Conservation (phyloP, 2,113 vertebrate species). For the Neofelis nebulosa region DNA sequence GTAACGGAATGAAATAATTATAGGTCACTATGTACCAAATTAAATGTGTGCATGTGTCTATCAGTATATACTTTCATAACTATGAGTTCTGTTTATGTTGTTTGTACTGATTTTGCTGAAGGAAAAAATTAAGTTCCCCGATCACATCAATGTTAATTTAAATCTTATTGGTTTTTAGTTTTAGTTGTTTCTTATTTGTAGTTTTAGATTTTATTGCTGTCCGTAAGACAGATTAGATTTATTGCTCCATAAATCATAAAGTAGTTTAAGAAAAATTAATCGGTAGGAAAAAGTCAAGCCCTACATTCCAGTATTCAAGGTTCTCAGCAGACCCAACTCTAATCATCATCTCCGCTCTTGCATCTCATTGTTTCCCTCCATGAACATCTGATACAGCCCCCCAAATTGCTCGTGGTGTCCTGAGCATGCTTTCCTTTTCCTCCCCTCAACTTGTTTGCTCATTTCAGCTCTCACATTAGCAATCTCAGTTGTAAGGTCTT, state of each 20-base stretch:
- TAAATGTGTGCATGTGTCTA: neutral
- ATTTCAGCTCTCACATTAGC: neutral
- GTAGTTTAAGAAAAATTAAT: constrained; percentile 19
- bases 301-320: neutral
- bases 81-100: neutral
- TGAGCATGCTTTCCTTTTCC: neutral
- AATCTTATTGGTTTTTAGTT: neutral
- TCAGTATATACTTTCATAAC: neutral
- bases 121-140: neutral
- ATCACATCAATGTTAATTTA: neutral
- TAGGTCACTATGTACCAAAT: neutral
- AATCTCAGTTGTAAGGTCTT: neutral
- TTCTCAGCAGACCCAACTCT: neutral
- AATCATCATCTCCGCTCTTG: neutral
- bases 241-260: neutral
- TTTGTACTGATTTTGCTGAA: neutral
- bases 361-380: neutral
- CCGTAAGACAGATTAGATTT: neutral
- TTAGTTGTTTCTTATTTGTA: constrained; percentile 1
- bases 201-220: neutral
- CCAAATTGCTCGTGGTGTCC: neutral
- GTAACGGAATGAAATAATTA: neutral
- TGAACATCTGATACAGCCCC: neutral
- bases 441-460: neutral
- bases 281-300: neutral